A percentile compares a stretch with the other conserved stretches of the same genome.
phyloP scores from a whole-genome alignment of 30 jellyfish, hydroid and myxozoan genomes.

The Rhopilema esculentum region DNA sequence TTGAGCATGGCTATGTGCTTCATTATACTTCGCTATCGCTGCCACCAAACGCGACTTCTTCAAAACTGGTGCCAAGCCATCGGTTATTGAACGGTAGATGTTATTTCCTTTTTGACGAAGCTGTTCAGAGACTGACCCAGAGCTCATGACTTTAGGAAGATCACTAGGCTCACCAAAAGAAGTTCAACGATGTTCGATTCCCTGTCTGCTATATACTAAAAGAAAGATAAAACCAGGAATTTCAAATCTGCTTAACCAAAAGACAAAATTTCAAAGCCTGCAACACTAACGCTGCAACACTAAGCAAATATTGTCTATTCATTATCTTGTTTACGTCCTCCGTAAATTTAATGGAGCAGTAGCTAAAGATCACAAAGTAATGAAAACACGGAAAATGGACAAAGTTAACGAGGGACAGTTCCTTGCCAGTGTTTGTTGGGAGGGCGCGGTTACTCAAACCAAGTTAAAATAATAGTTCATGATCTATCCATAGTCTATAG shows the following conservation, averaged over 20 bases:
- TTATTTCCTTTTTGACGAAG: conserved; percentile 68
- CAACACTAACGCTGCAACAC: too few species aligned
- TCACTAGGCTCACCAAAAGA: neutral
- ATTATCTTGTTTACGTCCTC: conserved; percentile 1
- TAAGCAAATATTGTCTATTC: too few species aligned
- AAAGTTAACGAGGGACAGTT: neutral
- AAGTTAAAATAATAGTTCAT: too few species aligned
- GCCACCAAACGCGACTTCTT: conserved; percentile 40
- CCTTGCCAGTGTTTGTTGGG: conserved; percentile 15
- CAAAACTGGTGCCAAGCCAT: conserved; percentile 44
- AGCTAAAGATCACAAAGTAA: conserved; percentile 10
- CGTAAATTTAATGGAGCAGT: conserved; percentile 26
- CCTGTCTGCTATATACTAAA: too few species aligned
- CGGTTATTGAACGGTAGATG: conserved; percentile 2
- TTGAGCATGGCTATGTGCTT: conserved; percentile 33
- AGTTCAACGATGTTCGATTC: neutral
- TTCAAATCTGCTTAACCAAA: too few species aligned
- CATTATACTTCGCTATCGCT: conserved; percentile 41
- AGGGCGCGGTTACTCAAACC: neutral
- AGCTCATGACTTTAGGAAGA: neutral
- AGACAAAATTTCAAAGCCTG: too few species aligned
- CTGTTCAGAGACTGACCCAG: conserved; percentile 43
- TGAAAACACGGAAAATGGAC: conserved; percentile 15
- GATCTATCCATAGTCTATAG: too few species aligned
- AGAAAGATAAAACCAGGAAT: too few species aligned